Evolutionary conservation across 2,113 vertebrate species (phyloP).

Genomic region (Cinclus cinclus): DNA sequence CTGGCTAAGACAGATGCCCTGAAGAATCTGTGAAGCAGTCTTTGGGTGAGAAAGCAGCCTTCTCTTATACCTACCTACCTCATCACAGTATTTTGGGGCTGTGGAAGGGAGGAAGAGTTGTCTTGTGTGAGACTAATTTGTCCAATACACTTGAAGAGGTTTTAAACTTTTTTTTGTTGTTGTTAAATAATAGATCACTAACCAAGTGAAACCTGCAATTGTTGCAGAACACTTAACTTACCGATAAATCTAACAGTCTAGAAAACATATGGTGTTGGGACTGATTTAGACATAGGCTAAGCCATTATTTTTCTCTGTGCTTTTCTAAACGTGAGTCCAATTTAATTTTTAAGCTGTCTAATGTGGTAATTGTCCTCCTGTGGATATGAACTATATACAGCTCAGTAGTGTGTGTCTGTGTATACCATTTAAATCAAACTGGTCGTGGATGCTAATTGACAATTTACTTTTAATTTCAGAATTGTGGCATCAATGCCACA

Average conservation of each 20-base stretch:
- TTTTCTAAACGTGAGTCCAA: neutral
- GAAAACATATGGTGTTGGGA: neutral
- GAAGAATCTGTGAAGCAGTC: neutral
- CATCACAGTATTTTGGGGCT: neutral
- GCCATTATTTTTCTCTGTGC: neutral
- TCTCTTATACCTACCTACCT: neutral
- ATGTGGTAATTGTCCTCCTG: neutral
- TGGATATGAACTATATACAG: neutral
- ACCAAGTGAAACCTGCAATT: neutral
- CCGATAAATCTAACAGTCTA: neutral
- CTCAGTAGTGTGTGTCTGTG: neutral
- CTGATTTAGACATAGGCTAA: neutral
- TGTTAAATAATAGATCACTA: neutral
- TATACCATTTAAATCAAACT: neutral
- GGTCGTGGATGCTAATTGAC: neutral
- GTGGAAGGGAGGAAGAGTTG: neutral
- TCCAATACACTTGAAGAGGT: neutral
- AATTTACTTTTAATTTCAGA: neutral
- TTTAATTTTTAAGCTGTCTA: neutral
- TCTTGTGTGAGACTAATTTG: neutral
- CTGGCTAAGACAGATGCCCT: neutral
- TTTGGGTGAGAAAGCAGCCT: neutral
- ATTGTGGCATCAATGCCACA: neutral
- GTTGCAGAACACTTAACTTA: neutral
- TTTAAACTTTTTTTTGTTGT: neutral